Evolutionary conservation across 2,888 invertebrate genomes (phyloP).

Genomic region (Microdon myrmicae): DNA sequence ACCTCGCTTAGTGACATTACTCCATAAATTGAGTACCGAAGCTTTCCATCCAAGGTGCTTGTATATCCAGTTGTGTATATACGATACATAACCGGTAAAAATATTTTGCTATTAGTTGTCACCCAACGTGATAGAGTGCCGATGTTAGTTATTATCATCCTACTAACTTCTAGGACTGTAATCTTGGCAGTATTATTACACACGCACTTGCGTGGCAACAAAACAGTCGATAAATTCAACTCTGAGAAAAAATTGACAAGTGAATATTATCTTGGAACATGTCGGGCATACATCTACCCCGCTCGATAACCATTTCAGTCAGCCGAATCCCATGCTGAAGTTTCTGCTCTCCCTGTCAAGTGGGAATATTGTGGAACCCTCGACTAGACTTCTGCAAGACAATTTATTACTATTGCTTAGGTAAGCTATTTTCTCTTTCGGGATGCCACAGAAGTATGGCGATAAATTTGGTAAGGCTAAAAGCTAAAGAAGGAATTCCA

Average conservation of each 20-base stretch:
- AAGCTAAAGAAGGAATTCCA: slow-evolving; percentile 10
- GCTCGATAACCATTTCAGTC: background rate
- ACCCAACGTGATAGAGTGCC: slow-evolving; percentile 49
- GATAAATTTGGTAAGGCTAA: slow-evolving; percentile 44
- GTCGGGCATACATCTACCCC: background rate
- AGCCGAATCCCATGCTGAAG: no score
- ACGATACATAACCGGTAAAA: slow-evolving; percentile 18
- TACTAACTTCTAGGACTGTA: background rate
- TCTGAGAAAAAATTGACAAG: slow-evolving; percentile 49
- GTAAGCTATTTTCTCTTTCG: slow-evolving; percentile 46
- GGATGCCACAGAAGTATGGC: slow-evolving; percentile 50
- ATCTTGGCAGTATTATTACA: slow-evolving; percentile 8
- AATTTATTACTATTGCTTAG: slow-evolving; percentile 53
- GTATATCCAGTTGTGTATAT: slow-evolving; percentile 5
- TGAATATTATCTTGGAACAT: slow-evolving; percentile 42
- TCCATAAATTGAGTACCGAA: no score
- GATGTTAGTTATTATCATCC: slow-evolving; percentile 46
- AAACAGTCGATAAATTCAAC: slow-evolving; percentile 49
- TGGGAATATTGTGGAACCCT: no score
- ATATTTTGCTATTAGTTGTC: slow-evolving; percentile 50
- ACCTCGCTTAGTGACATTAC: slow-evolving; percentile 11
- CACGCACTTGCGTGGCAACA: background rate
- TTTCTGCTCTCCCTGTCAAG: no score
- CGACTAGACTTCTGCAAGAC: slow-evolving; percentile 38
- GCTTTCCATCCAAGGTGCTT: slow-evolving; percentile 5